A percentile compares a stretch with the other conserved stretches of the same genome.
phyloP scores from a whole-genome alignment of 2,797 vertebrate genomes.

The Pantherophis alleghaniensis region DNA sequence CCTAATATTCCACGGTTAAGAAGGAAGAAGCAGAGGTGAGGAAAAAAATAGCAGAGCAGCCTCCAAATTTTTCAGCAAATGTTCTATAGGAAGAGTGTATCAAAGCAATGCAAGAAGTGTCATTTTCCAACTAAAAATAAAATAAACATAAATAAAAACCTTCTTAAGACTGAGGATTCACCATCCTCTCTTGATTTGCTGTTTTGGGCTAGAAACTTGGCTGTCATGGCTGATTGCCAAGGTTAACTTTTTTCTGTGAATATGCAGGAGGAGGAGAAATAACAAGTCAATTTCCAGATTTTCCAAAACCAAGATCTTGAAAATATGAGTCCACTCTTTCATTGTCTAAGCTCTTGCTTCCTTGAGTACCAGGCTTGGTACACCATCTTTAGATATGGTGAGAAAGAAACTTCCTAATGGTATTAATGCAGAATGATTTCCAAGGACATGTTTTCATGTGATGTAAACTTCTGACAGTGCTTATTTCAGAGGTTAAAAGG shows the following conservation, averaged over 20 bases:
- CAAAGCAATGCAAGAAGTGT: neutral
- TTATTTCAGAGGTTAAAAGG: neutral
- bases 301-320: neutral
- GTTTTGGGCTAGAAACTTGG: neutral
- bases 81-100: neutral
- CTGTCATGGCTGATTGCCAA: neutral
- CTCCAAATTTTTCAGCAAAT: neutral
- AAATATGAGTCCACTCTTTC: neutral
- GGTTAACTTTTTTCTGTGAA: neutral
- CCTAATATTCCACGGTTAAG: neutral
- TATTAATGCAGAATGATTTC: neutral
- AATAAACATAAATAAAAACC: neutral
- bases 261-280: neutral
- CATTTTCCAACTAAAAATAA: neutral
- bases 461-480: neutral
- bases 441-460: neutral
- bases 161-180: neutral
- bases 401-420: neutral
- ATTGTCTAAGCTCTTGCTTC: neutral
- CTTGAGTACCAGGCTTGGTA: neutral
- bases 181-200: neutral
- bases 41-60: neutral
- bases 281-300: neutral
- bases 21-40: neutral
- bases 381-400: neutral